Percentiles rank a stretch among this genome's conserved stretches.
phyloP scores from a whole-genome alignment of 1,140 invertebrate genomes.

The Drosophila subobscura region DNA sequence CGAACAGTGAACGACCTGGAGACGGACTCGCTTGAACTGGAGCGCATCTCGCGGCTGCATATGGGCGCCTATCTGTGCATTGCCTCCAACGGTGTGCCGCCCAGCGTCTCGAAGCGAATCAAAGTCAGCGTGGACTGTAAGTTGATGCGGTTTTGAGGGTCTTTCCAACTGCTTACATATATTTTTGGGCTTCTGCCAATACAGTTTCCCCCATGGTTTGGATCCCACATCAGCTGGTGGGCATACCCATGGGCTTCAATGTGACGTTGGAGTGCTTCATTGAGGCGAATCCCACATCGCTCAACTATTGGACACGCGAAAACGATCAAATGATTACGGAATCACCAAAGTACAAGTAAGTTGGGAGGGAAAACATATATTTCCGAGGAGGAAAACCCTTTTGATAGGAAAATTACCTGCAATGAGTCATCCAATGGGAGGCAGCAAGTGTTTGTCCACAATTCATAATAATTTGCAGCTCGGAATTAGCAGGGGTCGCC shows the following conservation, averaged over 20 bases:
- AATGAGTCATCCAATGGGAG: background rate
- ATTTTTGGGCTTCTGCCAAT: background rate
- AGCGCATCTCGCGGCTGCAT: conserved; percentile 93
- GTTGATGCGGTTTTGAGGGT: conserved; percentile 83
- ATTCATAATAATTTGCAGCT: background rate
- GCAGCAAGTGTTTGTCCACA: too few relatives aligned
- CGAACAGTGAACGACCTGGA: conserved; percentile 90
- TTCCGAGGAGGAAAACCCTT: background rate
- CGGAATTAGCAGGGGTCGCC: background rate
- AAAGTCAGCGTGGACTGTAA: conserved; percentile 97
- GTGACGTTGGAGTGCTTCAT: conserved; percentile 94
- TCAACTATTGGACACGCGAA: conserved; percentile 96
- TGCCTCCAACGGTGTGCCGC: conserved; percentile 91
- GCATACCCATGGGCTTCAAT: conserved; percentile 90
- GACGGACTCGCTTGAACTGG: conserved; percentile 92
- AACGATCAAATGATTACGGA: conserved; percentile 95
- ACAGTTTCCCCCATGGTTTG: conserved; percentile 92
- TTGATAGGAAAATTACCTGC: too few relatives aligned
- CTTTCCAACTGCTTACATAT: background rate
- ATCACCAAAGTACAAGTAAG: conserved; percentile 89
- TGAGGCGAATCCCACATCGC: conserved; percentile 94
- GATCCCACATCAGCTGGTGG: conserved; percentile 95
- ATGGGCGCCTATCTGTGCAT: conserved; percentile 96
- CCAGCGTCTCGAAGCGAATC: conserved; percentile 93
- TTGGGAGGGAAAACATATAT: background rate